phyloP scores from a whole-genome alignment of 1,140 invertebrate genomes.

The Nomia melanderi region DNA sequence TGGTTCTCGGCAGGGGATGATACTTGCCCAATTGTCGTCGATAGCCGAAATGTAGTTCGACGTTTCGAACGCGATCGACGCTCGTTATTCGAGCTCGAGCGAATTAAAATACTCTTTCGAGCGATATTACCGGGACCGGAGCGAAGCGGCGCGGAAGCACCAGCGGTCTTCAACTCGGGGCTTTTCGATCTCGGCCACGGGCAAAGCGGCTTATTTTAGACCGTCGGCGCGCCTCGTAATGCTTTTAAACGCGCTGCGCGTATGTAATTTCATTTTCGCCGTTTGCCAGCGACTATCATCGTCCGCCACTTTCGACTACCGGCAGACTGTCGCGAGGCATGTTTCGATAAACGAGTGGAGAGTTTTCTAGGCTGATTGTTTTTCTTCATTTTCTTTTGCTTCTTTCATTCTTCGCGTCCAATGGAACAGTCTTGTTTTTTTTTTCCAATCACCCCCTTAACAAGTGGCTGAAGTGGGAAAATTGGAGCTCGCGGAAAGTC shows the following conservation, averaged over 20 bases:
- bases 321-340: no score
- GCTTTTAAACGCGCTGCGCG: constrained; percentile 42
- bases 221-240: constrained; percentile 29
- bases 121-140: constrained; percentile 6
- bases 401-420: no score
- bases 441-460: no score
- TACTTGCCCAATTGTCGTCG: neutral
- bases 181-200: constrained; percentile 43
- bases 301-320: no score
- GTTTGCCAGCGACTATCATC: neutral
- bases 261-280: constrained; percentile 43
- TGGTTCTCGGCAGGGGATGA: constrained; percentile 1
- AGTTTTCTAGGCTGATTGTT: neutral
- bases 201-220: constrained; percentile 46
- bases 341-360: no score
- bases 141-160: constrained; percentile 7
- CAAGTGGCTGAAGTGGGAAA: neutral
- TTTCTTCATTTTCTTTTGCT: no score
- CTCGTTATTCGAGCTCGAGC: neutral
- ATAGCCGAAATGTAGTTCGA: neutral
- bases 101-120: constrained; percentile 16
- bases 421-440: no score
- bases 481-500: neutral
- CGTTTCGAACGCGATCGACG: neutral
- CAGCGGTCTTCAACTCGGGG: constrained; percentile 29